Evolutionary conservation across 2,888 invertebrate species (phyloP).

Genomic region (Chorisops tibialis): DNA sequence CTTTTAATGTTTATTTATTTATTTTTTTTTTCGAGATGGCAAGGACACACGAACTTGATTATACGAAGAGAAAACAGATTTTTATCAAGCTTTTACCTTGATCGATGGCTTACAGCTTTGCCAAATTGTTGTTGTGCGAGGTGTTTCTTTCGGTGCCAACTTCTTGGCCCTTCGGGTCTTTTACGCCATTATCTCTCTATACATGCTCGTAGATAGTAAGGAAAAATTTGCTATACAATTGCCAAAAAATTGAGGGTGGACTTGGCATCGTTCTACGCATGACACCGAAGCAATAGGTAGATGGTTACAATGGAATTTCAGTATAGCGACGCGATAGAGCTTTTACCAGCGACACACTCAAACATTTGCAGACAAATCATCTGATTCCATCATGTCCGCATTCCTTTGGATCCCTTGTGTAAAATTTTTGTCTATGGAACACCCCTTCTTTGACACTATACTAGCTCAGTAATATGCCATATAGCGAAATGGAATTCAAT

Average conservation of each 20-base stretch:
- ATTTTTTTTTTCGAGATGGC: too few relatives aligned
- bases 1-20: too few relatives aligned
- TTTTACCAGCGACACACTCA: slow-evolving; percentile 10
- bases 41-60: too few relatives aligned
- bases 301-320: slow-evolving; percentile 1
- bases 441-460: background rate
- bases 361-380: slow-evolving; percentile 24
- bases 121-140: too few relatives aligned
- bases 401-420: slow-evolving; percentile 27
- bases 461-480: background rate
- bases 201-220: too few relatives aligned
- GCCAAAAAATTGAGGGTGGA: slow-evolving; percentile 17
- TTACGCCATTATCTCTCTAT: too few relatives aligned
- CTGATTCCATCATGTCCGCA: slow-evolving; percentile 31
- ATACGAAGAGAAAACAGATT: too few relatives aligned
- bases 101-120: too few relatives aligned
- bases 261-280: slow-evolving; percentile 4
- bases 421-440: slow-evolving; percentile 11
- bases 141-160: too few relatives aligned
- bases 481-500: slow-evolving; percentile 1
- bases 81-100: too few relatives aligned
- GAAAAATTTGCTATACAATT: background rate
- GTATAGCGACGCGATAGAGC: slow-evolving; percentile 5
- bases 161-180: too few relatives aligned
- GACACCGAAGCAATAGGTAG: background rate